Conservation (phyloP, 1,140 invertebrate genomes). For the Ectropis grisescens region DNA sequence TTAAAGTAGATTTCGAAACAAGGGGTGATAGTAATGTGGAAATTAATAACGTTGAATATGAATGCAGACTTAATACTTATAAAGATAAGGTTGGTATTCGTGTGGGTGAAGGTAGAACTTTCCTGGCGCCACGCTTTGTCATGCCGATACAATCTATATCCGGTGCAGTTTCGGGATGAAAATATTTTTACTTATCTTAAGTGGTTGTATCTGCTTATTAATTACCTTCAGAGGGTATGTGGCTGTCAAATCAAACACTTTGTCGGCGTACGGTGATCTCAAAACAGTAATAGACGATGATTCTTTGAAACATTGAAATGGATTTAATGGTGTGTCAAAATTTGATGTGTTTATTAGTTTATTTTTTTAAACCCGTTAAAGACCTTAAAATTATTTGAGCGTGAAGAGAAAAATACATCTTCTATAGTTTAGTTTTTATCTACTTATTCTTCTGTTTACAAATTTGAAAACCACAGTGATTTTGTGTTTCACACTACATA, state of each 20-base stretch:
- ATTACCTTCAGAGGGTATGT: slow-evolving; percentile 56
- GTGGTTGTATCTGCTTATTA: slow-evolving; percentile 69
- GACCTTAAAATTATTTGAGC: too few relatives aligned
- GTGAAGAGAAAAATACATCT: too few relatives aligned
- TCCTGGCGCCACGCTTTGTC: slow-evolving; percentile 62
- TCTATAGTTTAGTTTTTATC: slow-evolving; percentile 4
- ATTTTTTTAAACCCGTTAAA: too few relatives aligned
- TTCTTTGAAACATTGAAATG: slow-evolving; percentile 27
- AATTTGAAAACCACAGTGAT: too few relatives aligned
- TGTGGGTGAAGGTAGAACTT: slow-evolving; percentile 5
- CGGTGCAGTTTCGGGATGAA: slow-evolving; percentile 64
- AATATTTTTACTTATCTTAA: slow-evolving; percentile 69
- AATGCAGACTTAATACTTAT: slow-evolving; percentile 6
- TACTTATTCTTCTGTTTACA: not conserved
- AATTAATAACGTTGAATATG: not conserved
- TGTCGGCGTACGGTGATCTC: slow-evolving; percentile 32
- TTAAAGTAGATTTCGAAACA: too few relatives aligned
- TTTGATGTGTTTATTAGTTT: slow-evolving; percentile 5
- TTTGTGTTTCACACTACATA: too few relatives aligned
- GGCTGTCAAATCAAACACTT: slow-evolving; percentile 63
- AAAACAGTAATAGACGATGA: slow-evolving; percentile 44
- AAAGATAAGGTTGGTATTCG: slow-evolving; percentile 12
- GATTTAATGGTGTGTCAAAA: slow-evolving; percentile 17
- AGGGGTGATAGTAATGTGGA: slow-evolving; percentile 9
- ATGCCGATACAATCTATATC: slow-evolving; percentile 65